Conservation (phyloP, 2,113 vertebrate species). For the Ammodytes marinus region DNA sequence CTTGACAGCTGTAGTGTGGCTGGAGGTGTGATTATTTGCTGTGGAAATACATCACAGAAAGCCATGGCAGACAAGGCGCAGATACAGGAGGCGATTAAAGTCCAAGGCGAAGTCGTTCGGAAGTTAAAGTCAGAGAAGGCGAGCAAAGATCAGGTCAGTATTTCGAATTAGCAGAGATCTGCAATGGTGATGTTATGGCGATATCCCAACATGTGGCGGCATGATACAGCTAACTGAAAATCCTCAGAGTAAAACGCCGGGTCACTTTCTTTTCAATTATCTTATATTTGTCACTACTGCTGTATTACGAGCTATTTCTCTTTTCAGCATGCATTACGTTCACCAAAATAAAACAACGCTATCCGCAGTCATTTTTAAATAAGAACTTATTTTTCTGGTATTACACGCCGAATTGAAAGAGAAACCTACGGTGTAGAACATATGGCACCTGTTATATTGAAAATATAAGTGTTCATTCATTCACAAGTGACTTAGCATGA, state of each 20-base stretch:
- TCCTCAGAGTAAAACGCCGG: no score
- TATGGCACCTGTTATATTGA: no score
- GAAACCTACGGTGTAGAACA: not conserved
- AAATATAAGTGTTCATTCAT: not conserved
- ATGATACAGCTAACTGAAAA: not conserved
- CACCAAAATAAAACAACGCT: not conserved
- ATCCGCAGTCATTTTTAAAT: not conserved
- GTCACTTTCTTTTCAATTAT: not conserved
- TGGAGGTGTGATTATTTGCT: not conserved
- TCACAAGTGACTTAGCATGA: not conserved
- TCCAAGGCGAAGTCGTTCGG: constrained; percentile 84
- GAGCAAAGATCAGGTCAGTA: constrained; percentile 84
- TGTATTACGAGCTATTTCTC: not conserved
- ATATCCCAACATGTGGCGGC: constrained; percentile 10
- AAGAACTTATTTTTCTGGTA: not conserved
- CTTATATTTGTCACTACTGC: not conserved
- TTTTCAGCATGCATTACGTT: not conserved
- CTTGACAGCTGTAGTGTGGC: not conserved
- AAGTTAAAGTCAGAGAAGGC: constrained; percentile 84
- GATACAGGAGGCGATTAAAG: constrained; percentile 83
- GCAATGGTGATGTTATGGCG: not conserved
- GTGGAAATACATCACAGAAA: not conserved
- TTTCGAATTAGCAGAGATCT: rapidly evolving
- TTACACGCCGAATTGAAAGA: not conserved
- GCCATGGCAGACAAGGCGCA: constrained; percentile 80